phyloP scores from a whole-genome alignment of 1,140 invertebrate genomes.

The Dreissena polymorpha region DNA sequence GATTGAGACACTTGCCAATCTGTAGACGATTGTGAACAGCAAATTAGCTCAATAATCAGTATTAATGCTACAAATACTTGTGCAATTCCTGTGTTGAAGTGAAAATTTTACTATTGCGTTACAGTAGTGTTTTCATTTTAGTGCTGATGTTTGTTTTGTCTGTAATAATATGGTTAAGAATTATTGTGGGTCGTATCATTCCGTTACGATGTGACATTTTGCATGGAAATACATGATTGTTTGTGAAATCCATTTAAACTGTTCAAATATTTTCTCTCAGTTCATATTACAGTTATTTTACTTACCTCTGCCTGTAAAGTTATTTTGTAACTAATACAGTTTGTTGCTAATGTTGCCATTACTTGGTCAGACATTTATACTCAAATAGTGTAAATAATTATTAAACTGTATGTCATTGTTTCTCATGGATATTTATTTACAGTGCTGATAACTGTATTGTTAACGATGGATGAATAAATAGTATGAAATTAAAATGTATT shows the following conservation, averaged over 20 bases:
- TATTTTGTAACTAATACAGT: too few species aligned
- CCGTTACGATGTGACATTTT: too few species aligned
- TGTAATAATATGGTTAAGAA: constrained; percentile 6
- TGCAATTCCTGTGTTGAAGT: not conserved
- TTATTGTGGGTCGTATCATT: too few species aligned
- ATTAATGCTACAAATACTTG: constrained; percentile 1
- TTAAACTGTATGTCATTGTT: not conserved
- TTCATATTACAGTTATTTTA: too few species aligned
- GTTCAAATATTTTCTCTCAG: too few species aligned
- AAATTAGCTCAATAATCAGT: constrained; percentile 2
- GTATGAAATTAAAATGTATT: constrained; percentile 5
- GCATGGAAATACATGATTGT: too few species aligned
- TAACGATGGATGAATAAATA: constrained; percentile 41
- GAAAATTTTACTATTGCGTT: not conserved
- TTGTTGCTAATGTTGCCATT: too few species aligned
- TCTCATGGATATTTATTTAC: constrained; percentile 14
- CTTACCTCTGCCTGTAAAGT: too few species aligned
- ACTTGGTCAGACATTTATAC: too few species aligned
- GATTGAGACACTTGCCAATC: constrained; percentile 71
- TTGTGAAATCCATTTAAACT: too few species aligned
- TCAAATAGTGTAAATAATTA: not conserved
- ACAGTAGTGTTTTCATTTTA: not conserved
- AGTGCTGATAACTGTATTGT: constrained; percentile 50
- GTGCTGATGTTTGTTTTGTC: not conserved
- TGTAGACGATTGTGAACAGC: constrained; percentile 54